Evolutionary conservation across 2,888 invertebrate genomes (phyloP).

Genomic region (Lepeophtheirus nordmannii): DNA sequence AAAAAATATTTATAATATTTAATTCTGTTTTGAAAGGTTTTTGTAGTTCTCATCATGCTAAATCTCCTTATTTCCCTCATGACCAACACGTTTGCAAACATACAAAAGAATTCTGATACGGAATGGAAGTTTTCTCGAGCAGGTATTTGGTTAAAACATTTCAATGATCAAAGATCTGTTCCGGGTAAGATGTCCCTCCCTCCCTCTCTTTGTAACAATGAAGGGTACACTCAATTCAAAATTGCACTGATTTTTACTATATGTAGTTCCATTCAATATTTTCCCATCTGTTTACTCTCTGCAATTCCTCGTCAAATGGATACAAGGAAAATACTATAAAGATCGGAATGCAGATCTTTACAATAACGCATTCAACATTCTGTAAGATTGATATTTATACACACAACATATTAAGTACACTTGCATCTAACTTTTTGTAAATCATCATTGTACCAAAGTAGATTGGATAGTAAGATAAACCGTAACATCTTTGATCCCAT

Average conservation of each 20-base stretch:
- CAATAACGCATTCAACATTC: not conserved
- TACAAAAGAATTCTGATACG: conserved; percentile 49
- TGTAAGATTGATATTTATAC: not conserved
- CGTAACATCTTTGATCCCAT: too few species aligned
- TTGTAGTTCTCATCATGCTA: conserved; percentile 47
- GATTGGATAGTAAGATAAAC: too few species aligned
- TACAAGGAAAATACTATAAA: not conserved
- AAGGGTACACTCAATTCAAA: too few species aligned
- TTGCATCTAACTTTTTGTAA: too few species aligned
- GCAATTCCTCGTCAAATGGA: conserved; percentile 25
- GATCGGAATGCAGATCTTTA: not conserved
- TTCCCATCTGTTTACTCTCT: conserved; percentile 43
- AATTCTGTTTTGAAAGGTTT: conserved; percentile 2
- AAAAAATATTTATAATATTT: not conserved
- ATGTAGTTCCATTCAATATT: conserved; percentile 49
- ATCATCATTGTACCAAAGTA: too few species aligned
- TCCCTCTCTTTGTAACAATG: too few species aligned
- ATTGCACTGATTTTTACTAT: too few species aligned
- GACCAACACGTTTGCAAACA: conserved; percentile 56
- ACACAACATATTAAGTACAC: not conserved
- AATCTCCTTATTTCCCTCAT: conserved; percentile 61
- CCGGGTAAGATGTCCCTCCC: conserved; percentile 35
- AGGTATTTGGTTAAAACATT: conserved; percentile 54
- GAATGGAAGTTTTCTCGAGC: conserved; percentile 63
- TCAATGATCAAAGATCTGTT: conserved; percentile 47